These are phyloP conservation scores for Ameiurus melas DNA, from an alignment of 2,113 vertebrate species.

Conservation along the genomic window DNA sequence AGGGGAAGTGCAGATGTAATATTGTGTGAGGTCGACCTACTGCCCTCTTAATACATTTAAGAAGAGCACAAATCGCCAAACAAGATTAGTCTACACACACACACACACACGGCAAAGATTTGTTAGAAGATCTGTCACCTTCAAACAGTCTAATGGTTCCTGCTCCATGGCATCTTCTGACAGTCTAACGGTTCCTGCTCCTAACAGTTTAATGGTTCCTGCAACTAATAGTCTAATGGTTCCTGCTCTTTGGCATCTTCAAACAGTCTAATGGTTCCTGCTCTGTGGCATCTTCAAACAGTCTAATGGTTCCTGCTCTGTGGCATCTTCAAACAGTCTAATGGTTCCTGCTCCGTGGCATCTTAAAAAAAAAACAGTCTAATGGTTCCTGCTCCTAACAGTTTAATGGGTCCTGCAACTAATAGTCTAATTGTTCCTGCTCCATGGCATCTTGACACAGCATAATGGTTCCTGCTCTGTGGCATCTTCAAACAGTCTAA, in stretches of 20 bases:
- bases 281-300: too few relatives aligned
- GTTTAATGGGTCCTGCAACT: background rate
- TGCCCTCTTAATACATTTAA: conserved; percentile 4
- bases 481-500: background rate
- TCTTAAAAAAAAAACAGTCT: background rate
- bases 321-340: background rate
- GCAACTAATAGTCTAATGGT: background rate
- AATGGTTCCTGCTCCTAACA: background rate
- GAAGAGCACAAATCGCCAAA: background rate
- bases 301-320: background rate
- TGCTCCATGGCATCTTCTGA: background rate
- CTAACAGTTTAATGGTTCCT: background rate
- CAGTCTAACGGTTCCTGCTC: background rate
- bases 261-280: background rate
- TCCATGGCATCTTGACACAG: background rate
- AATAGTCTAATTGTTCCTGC: background rate
- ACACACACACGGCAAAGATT: background rate
- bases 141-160: background rate
- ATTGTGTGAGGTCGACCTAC: conserved; percentile 6
- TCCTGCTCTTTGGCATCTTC: background rate
- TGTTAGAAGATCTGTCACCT: background rate
- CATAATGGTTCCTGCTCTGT: background rate
- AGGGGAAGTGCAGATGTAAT: conserved; percentile 10
- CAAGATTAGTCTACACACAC: background rate
- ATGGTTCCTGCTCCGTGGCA: background rate